phyloP scores from a whole-genome alignment of 2,888 invertebrate genomes.

The Leptinotarsa haldemani region DNA sequence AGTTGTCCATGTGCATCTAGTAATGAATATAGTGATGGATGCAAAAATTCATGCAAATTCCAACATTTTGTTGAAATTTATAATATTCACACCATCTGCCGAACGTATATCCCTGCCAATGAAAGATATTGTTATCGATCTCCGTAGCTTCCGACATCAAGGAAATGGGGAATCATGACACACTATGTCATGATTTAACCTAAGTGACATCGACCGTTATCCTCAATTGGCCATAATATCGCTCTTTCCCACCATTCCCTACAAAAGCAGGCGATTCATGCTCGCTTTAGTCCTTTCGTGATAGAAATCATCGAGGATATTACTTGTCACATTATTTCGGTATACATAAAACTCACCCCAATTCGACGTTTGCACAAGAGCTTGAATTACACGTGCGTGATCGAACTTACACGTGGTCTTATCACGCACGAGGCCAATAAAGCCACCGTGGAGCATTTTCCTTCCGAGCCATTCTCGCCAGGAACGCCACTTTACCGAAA shows the following conservation, averaged over 20 bases:
- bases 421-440: slow-evolving; percentile 45
- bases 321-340: slow-evolving; percentile 28
- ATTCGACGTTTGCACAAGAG: slow-evolving; percentile 1
- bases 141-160: no score
- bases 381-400: slow-evolving; percentile 49
- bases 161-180: not conserved
- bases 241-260: slow-evolving; percentile 14
- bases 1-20: not conserved
- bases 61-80: no score
- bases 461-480: slow-evolving; percentile 4
- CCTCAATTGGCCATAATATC: slow-evolving; percentile 12
- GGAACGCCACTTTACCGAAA: slow-evolving; percentile 22
- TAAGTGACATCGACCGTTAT: slow-evolving; percentile 5
- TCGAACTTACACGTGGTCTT: slow-evolving; percentile 44
- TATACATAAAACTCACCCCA: slow-evolving; percentile 14
- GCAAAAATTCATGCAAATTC: not conserved
- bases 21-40: not conserved
- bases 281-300: slow-evolving; percentile 12
- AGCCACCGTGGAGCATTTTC: slow-evolving; percentile 9
- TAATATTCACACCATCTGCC: no score
- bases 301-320: slow-evolving; percentile 27
- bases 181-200: not conserved
- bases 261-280: slow-evolving; percentile 14
- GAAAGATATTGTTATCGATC: not conserved
- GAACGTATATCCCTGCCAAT: no score